Evolutionary conservation across 1,140 invertebrate genomes (phyloP), one percentile per base, ranked within the genome.

Genomic region (Brachionus koreanus): DNA sequence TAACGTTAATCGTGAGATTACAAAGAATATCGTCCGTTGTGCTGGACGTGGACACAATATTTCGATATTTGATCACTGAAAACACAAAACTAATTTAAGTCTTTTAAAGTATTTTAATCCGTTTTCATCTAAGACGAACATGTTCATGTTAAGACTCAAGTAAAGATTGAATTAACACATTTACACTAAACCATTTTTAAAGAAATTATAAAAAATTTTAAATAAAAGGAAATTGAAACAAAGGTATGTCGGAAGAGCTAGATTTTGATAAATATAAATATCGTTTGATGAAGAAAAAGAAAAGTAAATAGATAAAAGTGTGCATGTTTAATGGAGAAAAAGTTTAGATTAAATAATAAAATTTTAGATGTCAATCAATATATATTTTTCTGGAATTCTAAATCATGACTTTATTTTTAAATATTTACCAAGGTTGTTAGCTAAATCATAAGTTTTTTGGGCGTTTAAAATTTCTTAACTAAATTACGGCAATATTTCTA

Each of bases 351-450:
- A 69, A 39, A 69, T 19, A 12, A 6, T 12, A 39, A 39, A 33
- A 6, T 33, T 16, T 23, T n/a, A 19, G 16, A 69, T 37, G 37
- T 19, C 33, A 69, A n/a, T 35, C n/a, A n/a, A 69, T 39, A 4
- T 69, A 16, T 69, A 39, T 69, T 69, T 69, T 39, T 67, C 16
- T 33, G 33, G 23, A 43, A 69, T 69, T 37, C 29, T 69, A 9
- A 39, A 37, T 37, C 33, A 37, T 12, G 33, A 39, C 37, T 16
- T n/a, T 65, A 5, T 19, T 69, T 19, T 7, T 33, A 69, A 69
- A 69, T 69, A 69, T 69, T 69, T 69, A 10, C 65, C n/a, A 39
- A 69, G 37, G 35, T 23, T 69, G 65, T 39, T 37, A 69, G 65
- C 35, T 69, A 16, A 69, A 69, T 69, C 2, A 69, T 39, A 69